Evolutionary conservation across 2,797 vertebrate genomes (phyloP), one percentile per base, ranked within the genome.

Genomic region (Chiroxiphia lanceolata): DNA sequence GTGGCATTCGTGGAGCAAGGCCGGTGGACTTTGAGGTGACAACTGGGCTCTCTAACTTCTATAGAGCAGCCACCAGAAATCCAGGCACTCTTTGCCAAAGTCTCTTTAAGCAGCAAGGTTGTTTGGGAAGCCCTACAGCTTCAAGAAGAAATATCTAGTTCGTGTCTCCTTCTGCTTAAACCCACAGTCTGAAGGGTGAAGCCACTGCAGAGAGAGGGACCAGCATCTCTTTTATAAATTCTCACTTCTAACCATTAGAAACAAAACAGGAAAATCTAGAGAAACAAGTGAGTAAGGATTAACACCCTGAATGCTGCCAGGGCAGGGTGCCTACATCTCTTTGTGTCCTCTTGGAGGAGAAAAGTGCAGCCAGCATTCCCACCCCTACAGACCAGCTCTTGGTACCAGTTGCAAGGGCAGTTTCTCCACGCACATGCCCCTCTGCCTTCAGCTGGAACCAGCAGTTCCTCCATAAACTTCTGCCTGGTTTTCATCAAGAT

Each of bases 391-490:
- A 20, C 3, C 3, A 47, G 42, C 77, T 63, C 76, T 34, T 19
- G 53, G 63, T 45, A 75, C 5, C 26, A 22, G 25, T 11, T 79
- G 18, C 64, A 88, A 77, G 53, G 31, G 75, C 61, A 70, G 47
- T 0, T 76, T 50, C 45, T 64, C 27, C 57, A 17, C 0, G 0
- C 57, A 17, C 0, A 0, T 27, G 21, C 11, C 6, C 21, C 33
- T 27, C 25, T 53, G 36, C 25, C 54, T 56, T 23, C 69, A 51
- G 59, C 29, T 31, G 70, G 42, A 20, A 67, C 59, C 76, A 53
- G 18, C 22, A 7, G 38, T 3, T 75, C 50, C 36, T 40, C 54
- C 53, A 14, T 6, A 36, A 57, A 33, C 6, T 14, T 4, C n/a
- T 56, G 20, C 54, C 36, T 65, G 45, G 12, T 33, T 21, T 16